Base-by-base conservation (phyloP, 2,888 invertebrate genomes). In the Diarsia dahlii region DNA sequence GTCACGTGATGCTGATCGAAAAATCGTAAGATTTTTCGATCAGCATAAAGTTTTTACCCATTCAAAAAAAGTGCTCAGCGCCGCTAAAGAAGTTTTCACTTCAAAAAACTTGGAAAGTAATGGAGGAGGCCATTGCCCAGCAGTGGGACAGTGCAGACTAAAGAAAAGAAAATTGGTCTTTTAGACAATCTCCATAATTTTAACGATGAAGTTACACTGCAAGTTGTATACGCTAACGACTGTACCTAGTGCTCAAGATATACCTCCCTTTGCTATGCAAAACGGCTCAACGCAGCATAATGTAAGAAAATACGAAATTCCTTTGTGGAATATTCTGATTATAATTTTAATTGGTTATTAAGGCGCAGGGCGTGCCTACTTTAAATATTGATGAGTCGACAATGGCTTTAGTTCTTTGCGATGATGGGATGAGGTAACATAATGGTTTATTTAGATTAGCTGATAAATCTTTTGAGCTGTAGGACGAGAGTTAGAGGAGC, bases 321-420 rank as follows among this genome's bases (percentile, higher is more conserved):
- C 84, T 85, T 87, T 74, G 87, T 68, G 2, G 58, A 48, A 66
- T 75, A 63, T 67, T 78, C 58, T 76, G 71, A 87, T 85, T 85
- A 85, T 78, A 84, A 85, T 85, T 76, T 87, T 84, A 87, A 85
- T 84, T 84, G 82, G 75, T 71, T 84, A 71, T 77, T 71, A 82
- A 78, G 48, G 67, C 67, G 12, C 28, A 18, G 12, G 48, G 60
- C 46, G 56, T 60, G 54, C 56, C 46, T 63, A 48, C 56, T 76
- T 82, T 82, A 67, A 84, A 82, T 82, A 82, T 82, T 82, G 62
- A 82, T 76, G 39, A 65, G 18, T 13, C 3, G 34, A 20, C 18
- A 67, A 82, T 71, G 69, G 74, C 48, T 58, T 69, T 15, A 20
- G 46, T 54, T 67, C 63, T 60, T 72, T 68, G 71, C 23, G n/a